phyloP scores from a whole-genome alignment of 2,113 vertebrate genomes.

The Plecotus auritus region DNA sequence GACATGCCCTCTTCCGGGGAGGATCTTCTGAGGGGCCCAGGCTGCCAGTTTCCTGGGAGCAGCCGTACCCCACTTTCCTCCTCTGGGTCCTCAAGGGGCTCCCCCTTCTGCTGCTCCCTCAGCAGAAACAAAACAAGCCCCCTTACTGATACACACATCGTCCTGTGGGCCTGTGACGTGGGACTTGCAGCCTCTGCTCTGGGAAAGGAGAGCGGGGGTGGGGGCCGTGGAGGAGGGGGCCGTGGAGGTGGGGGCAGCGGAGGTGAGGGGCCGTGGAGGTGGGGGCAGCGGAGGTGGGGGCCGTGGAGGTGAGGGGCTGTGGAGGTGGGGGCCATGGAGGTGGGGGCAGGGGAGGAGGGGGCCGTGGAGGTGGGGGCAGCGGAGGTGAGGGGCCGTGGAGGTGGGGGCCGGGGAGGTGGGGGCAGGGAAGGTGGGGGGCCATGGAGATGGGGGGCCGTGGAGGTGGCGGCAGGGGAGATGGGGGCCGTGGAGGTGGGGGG shows the following conservation, averaged over 20 bases:
- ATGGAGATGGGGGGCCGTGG: no score
- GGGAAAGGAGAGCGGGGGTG: background rate
- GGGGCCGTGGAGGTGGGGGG: no score
- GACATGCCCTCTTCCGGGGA: background rate
- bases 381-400: no score
- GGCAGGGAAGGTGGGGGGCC: no score
- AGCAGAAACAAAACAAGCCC: background rate
- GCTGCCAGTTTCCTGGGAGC: background rate
- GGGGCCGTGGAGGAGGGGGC: background rate
- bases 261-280: background rate
- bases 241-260: background rate
- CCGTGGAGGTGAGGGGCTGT: no score
- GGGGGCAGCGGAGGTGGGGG: no score
- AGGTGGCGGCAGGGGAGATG: no score
- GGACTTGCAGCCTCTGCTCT: background rate
- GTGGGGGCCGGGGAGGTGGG: no score
- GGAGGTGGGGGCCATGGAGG: no score
- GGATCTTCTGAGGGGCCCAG: background rate
- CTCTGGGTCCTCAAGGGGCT: background rate
- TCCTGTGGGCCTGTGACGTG: fast-evolving
- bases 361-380: no score
- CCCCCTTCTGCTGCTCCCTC: background rate
- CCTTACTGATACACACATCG: no score
- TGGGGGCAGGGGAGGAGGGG: no score
- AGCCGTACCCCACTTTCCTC: background rate